These are phyloP conservation scores for Dioctria linearis DNA, from an alignment of 2,888 invertebrate genomes.

Conservation along the genomic window DNA sequence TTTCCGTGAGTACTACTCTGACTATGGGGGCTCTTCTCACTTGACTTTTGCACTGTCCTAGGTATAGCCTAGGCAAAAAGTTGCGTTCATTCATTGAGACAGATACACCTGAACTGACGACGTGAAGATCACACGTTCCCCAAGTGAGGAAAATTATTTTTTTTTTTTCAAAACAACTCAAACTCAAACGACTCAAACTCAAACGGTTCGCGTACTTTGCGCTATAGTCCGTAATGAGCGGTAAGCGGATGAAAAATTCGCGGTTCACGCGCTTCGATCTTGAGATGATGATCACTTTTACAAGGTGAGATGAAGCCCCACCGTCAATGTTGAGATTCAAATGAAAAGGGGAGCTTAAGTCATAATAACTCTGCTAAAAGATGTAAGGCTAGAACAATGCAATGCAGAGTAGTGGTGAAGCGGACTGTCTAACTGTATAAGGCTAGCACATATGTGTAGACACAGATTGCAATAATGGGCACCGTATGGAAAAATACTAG, in stretches of 20 bases:
- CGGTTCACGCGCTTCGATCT: conserved; percentile 34
- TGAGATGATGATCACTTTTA: not conserved
- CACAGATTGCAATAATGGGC: not conserved
- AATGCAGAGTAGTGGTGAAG: conserved; percentile 18
- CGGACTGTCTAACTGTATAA: conserved; percentile 9
- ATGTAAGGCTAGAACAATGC: not conserved
- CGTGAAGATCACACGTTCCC: not conserved
- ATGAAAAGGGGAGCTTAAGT: conserved; percentile 28
- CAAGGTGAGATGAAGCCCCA: conserved; percentile 5
- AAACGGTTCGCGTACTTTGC: conserved; percentile 1
- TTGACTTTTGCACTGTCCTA: not conserved
- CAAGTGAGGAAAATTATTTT: conserved; percentile 34
- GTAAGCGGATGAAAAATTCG: conserved; percentile 46
- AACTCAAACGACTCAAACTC: too few relatives aligned
- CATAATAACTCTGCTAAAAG: conserved; percentile 16
- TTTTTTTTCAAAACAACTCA: conserved; percentile 25
- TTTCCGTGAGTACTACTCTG: conserved; percentile 1
- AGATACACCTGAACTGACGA: conserved; percentile 48
- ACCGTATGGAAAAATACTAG: not conserved
- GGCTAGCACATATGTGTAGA: not conserved
- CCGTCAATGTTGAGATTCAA: conserved; percentile 27
- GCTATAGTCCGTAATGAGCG: conserved; percentile 41
- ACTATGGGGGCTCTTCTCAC: not conserved
- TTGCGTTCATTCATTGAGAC: conserved; percentile 42
- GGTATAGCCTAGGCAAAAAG: conserved; percentile 1